Conservation (phyloP, 2,888 invertebrate genomes). For the Odontothrips loti region DNA sequence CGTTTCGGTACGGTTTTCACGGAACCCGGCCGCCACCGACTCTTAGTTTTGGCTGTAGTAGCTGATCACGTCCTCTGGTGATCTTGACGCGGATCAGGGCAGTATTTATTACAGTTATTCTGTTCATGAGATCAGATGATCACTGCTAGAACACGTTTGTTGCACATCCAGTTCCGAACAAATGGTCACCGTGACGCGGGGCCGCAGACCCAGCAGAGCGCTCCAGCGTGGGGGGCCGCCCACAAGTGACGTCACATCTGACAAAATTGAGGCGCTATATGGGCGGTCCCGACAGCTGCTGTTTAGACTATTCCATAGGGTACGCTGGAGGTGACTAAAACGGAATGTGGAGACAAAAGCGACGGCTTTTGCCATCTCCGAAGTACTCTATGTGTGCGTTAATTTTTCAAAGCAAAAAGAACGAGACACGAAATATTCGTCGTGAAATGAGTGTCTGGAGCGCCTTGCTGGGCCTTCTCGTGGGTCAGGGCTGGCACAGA, state of each 20-base stretch:
- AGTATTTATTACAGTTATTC: neutral
- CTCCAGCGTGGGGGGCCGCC: no score
- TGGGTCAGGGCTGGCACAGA: neutral
- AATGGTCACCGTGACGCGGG: neutral
- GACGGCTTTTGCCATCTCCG: no score
- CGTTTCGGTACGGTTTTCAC: conserved; percentile 7
- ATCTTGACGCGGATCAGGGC: neutral
- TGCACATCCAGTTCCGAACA: conserved; percentile 12
- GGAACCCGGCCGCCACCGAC: neutral
- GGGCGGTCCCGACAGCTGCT: no score
- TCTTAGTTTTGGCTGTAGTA: conserved; percentile 1
- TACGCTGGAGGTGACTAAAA: no score
- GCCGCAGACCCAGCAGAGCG: no score
- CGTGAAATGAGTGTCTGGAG: neutral
- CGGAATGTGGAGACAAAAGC: no score
- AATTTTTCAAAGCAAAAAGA: neutral
- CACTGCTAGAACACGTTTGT: conserved; percentile 4
- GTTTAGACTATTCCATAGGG: no score
- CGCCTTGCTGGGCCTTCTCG: no score
- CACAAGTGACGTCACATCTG: no score
- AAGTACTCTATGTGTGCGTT: neutral
- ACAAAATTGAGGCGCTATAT: no score
- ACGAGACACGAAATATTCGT: neutral
- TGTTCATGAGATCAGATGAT: neutral
- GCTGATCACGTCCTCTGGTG: conserved; percentile 21